These are phyloP conservation scores for Philopedon plagiatum DNA, from an alignment of 2,888 invertebrate genomes.

Conservation along the genomic window DNA sequence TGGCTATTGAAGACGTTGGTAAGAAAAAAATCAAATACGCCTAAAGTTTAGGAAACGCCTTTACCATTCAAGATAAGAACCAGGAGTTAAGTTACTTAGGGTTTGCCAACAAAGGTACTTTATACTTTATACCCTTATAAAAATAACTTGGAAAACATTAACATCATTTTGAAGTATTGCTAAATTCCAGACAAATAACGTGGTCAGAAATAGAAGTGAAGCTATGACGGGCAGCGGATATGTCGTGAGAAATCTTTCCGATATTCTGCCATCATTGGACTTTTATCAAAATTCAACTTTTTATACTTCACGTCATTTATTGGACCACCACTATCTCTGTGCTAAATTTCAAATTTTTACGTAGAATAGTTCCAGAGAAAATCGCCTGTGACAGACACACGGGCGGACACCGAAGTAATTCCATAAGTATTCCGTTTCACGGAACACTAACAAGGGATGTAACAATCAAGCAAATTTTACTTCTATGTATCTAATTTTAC, in stretches of 20 bases:
- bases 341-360: no score
- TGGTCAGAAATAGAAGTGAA: not conserved
- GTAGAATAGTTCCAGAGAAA: no score
- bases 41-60: not conserved
- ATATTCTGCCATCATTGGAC: not conserved
- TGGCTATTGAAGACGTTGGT: no score
- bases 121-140: not conserved
- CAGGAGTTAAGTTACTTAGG: not conserved
- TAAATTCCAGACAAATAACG: not conserved
- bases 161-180: not conserved
- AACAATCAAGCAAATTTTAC: no score
- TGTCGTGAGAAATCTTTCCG: not conserved
- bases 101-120: not conserved
- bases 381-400: no score
- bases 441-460: no score
- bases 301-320: no score
- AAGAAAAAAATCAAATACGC: not conserved
- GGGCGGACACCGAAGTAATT: no score
- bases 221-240: not conserved
- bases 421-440: no score
- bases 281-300: not conserved
- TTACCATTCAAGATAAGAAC: not conserved
- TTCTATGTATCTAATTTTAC: no score
- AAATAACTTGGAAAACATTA: not conserved
- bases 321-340: no score